Evolutionary conservation across 2,888 invertebrate species (phyloP).

Genomic region (Tipula vernalis): DNA sequence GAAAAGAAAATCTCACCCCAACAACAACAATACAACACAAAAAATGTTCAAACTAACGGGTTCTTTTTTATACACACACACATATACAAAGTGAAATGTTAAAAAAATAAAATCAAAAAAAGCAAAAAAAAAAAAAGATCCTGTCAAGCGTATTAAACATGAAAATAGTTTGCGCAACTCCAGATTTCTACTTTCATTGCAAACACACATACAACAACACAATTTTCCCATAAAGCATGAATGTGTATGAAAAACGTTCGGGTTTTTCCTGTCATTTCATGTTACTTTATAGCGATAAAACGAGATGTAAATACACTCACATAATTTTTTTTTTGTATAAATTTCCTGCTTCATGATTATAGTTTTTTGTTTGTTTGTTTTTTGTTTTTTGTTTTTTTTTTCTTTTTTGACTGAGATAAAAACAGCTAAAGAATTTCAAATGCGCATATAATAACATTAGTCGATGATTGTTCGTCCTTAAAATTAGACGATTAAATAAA

Average conservation of each 20-base stretch:
- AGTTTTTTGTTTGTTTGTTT: neutral
- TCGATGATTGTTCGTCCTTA: slow-evolving; percentile 29
- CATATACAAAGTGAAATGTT: neutral
- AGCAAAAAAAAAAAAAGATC: neutral
- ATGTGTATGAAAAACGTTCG: neutral
- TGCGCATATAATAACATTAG: slow-evolving; percentile 21
- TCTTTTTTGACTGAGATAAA: neutral
- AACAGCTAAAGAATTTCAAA: slow-evolving; percentile 5
- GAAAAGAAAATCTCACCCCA: neutral
- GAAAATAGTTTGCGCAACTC: neutral
- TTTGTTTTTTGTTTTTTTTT: neutral
- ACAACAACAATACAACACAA: neutral
- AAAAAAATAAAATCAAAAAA: neutral
- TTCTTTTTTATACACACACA: neutral
- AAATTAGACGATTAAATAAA: slow-evolving; percentile 17
- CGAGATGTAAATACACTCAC: neutral
- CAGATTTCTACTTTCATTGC: neutral
- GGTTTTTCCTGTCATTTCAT: neutral
- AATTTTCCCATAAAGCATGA: neutral
- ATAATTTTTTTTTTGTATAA: neutral
- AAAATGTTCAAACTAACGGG: neutral
- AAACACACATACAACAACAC: neutral
- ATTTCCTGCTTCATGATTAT: neutral
- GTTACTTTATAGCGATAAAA: neutral
- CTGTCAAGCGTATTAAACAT: slow-evolving; percentile 4